Evolutionary conservation across 92 coral and sea anemone genomes (phyloP), one percentile per base, ranked within the genome.

Genomic region (Palythoa grandis): DNA sequence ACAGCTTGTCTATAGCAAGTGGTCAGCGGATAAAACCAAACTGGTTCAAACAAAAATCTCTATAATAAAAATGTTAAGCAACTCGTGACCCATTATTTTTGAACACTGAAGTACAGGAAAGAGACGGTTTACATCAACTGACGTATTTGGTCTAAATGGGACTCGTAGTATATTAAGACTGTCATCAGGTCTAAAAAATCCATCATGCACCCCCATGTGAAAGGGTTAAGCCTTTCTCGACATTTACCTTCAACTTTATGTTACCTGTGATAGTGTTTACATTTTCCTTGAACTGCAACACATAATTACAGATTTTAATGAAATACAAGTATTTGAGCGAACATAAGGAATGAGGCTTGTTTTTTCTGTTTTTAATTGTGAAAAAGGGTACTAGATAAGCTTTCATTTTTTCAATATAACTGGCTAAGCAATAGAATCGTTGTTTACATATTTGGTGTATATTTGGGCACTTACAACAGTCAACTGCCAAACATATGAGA

Each of bases 101-200:
- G 63, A 20, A 11, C 39, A 52, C 20, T 52, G 10, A 11, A 7
- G 40, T 69, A 43, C 24, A 76, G 54, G 9, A 56, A 76, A 54
- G 5, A 43, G 23, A 63, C 14, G 70, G 37, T 23, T 74, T 19
- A 76, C 19, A 24, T 52, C 80, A 76, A 53, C 65, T 53, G 7
- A 20, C 39, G 58, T 50, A 75, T 75, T 75, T 12, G 60, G 40
- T 24, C 39, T 76, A 69, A 69, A 69, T 69, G 73, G 39, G 14
- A 29, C 74, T 69, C 7, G 47, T 43, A 69, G 47, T 22, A 11
- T 22, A 22, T 53, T 76, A 13, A 14, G 82, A 54, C 67, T 76
- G 82, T 76, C 82, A 76, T 76, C 82, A 76, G 38, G 1, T 29
- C 67, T 29, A 50, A 52, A 50, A 24, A 75, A 37, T 35, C 35